Conservation (phyloP, 2,888 invertebrate species). For the Monoplex corrugatus region DNA sequence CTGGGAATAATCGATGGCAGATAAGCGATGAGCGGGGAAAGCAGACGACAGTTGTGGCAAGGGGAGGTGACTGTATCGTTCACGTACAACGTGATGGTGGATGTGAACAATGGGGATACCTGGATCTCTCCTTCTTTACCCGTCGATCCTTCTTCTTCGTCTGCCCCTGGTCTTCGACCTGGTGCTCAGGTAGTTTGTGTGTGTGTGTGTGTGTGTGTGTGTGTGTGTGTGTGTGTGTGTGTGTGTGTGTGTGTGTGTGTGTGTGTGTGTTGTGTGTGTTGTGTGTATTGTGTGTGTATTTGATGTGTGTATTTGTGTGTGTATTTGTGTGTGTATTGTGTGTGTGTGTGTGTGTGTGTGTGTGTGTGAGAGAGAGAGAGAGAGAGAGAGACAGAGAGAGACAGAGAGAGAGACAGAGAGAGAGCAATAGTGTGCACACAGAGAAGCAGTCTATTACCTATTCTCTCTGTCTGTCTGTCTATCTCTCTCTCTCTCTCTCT, state of each 20-base stretch:
- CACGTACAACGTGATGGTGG: constrained; percentile 16
- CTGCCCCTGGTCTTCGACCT: too few species aligned
- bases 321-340: neutral
- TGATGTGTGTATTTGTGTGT: neutral
- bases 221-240: constrained; percentile 32
- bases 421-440: too few species aligned
- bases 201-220: constrained; percentile 26
- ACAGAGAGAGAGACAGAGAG: too few species aligned
- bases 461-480: too few species aligned
- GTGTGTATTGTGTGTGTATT: neutral
- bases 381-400: too few species aligned
- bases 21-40: neutral
- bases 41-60: constrained; percentile 20
- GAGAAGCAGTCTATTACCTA: too few species aligned
- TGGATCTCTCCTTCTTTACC: constrained; percentile 26
- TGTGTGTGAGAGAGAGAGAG: too few species aligned
- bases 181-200: neutral
- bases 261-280: constrained; percentile 9
- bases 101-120: constrained; percentile 28
- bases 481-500: too few species aligned
- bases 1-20: too few species aligned
- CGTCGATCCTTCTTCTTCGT: neutral
- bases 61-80: constrained; percentile 42
- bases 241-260: constrained; percentile 21
- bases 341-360: neutral